A percentile compares a stretch with the other conserved stretches of the same genome.
These are phyloP conservation scores for Natrix natrix DNA, from an alignment of 2,797 vertebrate species.

Conservation along the genomic window DNA sequence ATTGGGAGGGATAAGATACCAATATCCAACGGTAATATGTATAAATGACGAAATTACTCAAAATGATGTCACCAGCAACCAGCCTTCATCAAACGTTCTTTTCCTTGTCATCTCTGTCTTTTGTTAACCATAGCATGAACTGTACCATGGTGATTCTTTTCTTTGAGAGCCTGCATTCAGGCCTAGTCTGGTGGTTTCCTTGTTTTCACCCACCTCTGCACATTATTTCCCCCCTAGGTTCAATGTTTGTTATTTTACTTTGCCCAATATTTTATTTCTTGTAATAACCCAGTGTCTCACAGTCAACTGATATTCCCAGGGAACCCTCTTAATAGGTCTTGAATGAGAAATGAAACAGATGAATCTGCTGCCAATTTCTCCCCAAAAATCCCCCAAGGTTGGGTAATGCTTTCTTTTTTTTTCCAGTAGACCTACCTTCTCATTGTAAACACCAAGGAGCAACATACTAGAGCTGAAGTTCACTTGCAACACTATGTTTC, in stretches of 20 bases:
- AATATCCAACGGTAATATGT: background rate
- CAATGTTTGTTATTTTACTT: background rate
- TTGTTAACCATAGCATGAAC: background rate
- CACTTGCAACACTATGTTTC: conserved; percentile 19
- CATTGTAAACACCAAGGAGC: background rate
- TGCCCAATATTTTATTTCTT: background rate
- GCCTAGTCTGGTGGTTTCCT: background rate
- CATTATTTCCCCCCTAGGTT: background rate
- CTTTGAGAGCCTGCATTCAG: background rate
- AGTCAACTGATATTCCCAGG: background rate
- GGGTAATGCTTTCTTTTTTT: background rate
- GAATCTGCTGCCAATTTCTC: background rate
- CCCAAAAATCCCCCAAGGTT: background rate
- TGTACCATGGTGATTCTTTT: background rate
- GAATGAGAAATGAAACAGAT: background rate
- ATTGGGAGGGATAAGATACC: background rate
- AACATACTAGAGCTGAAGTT: background rate
- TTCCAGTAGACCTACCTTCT: background rate
- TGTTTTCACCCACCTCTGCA: background rate
- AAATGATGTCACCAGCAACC: background rate
- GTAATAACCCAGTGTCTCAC: background rate
- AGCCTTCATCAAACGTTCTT: background rate
- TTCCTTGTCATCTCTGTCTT: background rate
- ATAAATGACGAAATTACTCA: background rate
- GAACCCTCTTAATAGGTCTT: background rate